Evolutionary conservation across 2,797 vertebrate species (phyloP).

Genomic region (Sebastes vulpes): DNA sequence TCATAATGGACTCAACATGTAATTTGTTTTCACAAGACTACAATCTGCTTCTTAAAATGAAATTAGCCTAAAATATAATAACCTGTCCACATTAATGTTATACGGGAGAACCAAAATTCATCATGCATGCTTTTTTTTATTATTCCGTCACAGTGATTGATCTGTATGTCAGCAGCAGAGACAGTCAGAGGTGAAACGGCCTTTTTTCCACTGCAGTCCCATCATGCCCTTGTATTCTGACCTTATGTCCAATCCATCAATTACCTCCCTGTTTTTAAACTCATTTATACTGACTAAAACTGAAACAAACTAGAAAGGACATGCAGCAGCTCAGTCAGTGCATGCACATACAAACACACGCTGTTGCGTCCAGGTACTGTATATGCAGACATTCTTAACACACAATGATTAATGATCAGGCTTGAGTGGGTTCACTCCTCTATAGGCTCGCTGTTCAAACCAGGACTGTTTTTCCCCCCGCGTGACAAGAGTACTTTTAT

Average conservation of each 20-base stretch:
- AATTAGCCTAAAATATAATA: conserved; percentile 6
- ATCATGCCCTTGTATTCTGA: conserved; percentile 71
- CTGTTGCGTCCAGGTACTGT: background rate
- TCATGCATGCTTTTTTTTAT: conserved; percentile 42
- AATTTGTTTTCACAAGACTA: background rate
- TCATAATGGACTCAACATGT: background rate
- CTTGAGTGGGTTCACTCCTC: conserved; percentile 24
- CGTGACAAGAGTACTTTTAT: background rate
- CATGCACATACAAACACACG: conserved; percentile 1
- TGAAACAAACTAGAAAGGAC: conserved; percentile 3
- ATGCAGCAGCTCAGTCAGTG: background rate
- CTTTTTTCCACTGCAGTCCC: conserved; percentile 58
- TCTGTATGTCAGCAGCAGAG: conserved; percentile 60
- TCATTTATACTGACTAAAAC: conserved; percentile 50
- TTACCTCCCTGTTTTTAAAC: conserved; percentile 61
- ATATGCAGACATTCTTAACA: background rate
- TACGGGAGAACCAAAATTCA: conserved; percentile 36
- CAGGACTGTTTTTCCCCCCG: background rate
- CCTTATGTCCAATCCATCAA: conserved; percentile 75
- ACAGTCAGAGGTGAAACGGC: conserved; percentile 63
- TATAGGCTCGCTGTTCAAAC: background rate
- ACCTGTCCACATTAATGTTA: conserved; percentile 5
- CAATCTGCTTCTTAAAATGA: conserved; percentile 3
- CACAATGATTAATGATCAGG: conserved; percentile 53
- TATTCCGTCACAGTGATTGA: conserved; percentile 67